Evolutionary conservation across 2,797 vertebrate genomes (phyloP), one percentile per base, ranked within the genome.

Genomic region (Pipistrellus nathusii): DNA sequence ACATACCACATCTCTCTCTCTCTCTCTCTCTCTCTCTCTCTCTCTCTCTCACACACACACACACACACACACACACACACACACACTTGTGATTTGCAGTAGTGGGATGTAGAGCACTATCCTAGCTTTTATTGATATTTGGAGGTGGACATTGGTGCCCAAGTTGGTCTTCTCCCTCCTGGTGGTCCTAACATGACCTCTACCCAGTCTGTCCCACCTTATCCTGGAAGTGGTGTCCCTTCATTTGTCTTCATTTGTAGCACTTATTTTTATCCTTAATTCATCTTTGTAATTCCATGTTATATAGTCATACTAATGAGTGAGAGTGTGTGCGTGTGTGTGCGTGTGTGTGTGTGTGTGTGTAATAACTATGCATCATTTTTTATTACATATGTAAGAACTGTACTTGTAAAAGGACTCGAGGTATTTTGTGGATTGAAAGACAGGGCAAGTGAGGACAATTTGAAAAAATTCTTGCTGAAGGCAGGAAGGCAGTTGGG

Each of bases 361-460:
- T n/a, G n/a, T n/a, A 93, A 53, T 78, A 30, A 87, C 23, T 21
- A 13, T 35, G 10, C 30, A 44, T 87, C 21, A 35, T 55, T 68
- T 72, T 72, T 76, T 69, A 81, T 32, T 93, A 35, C 51, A 44
- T 30, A 30, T 51, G 11, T 81, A 64, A 86, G 51, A 84, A 55
- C 51, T 44, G 6, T 80, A n/a, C 59, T 85, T 81, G 2, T n/a
- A 18, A n/a, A 85, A 94, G 75, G n/a, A 44, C n/a, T n/a, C 59
- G 51, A 68, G 41, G 20, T 46, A 17, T 88, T 95, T 87, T 71
- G 32, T 75, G 18, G 77, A 13, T 80, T 93, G 76, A 76, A 85
- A 66, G 51, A 14, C 5, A 57, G n/a, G n/a, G 15, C 57, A 20
- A 17, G 1, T 38, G 68, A 89, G 64, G 48, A 89, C 23, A 92